phyloP scores from a whole-genome alignment of 2,888 invertebrate genomes.

The Harpagoxenus sublaevis region DNA sequence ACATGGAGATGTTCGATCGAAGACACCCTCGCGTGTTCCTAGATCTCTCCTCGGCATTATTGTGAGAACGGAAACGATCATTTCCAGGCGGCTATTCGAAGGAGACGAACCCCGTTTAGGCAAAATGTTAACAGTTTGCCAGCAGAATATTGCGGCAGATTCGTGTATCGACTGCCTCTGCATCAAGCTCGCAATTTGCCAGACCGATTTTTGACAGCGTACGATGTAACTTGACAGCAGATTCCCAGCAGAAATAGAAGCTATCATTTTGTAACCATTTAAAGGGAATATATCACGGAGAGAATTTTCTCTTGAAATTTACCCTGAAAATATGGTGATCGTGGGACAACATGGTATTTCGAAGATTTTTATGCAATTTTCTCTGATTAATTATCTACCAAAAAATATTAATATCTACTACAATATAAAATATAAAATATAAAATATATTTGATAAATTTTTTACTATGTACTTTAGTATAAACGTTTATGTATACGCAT shows the following conservation, averaged over 20 bases:
- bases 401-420: no score
- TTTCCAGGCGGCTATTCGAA: not conserved
- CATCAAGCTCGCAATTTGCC: not conserved
- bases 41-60: slow-evolving; percentile 13
- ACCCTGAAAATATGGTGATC: no score
- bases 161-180: not conserved
- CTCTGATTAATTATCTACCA: no score
- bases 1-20: not conserved
- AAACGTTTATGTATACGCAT: no score
- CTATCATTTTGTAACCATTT: not conserved
- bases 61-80: not conserved
- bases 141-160: not conserved
- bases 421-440: no score
- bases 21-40: slow-evolving; percentile 16
- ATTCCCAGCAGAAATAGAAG: not conserved
- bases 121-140: not conserved
- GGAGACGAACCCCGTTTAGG: not conserved
- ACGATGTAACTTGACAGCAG: not conserved
- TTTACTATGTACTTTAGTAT: no score
- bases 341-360: no score
- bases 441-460: no score
- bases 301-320: no score
- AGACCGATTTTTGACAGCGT: not conserved
- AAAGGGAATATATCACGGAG: not conserved
- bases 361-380: no score